These are phyloP conservation scores for Corythucha ciliata DNA, from an alignment of 2,888 invertebrate genomes.

Conservation along the genomic window DNA sequence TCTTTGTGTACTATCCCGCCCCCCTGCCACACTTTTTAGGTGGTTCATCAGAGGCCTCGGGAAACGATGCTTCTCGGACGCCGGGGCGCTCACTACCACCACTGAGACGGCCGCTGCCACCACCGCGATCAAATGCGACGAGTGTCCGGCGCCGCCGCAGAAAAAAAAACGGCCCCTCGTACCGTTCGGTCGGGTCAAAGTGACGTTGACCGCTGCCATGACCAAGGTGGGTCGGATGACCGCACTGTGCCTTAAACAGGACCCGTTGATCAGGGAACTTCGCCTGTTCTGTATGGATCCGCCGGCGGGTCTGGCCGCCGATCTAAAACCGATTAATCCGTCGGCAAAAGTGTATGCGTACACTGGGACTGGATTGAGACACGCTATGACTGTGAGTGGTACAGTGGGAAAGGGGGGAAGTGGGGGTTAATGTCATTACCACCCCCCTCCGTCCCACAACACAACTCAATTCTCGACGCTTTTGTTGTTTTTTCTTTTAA, in stretches of 20 bases:
- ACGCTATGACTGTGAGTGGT: slow-evolving; percentile 25
- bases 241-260: slow-evolving; percentile 20
- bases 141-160: too few relatives aligned
- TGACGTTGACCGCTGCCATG: slow-evolving; percentile 13
- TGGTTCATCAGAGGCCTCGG: too few relatives aligned
- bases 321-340: slow-evolving; percentile 23
- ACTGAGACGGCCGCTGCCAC: too few relatives aligned
- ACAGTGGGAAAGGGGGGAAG: neutral
- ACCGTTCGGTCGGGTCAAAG: slow-evolving; percentile 3
- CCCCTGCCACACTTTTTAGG: too few relatives aligned
- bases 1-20: too few relatives aligned
- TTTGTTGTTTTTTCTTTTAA: neutral
- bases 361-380: slow-evolving; percentile 14
- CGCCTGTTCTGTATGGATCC: slow-evolving; percentile 16
- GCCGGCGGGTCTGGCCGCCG: slow-evolving; percentile 14
- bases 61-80: too few relatives aligned
- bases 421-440: neutral
- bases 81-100: too few relatives aligned
- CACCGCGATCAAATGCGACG: too few relatives aligned
- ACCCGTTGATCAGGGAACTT: slow-evolving; percentile 24
- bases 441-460: too few relatives aligned
- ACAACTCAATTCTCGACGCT: neutral
- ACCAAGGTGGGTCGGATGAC: slow-evolving; percentile 15
- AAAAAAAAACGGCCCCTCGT: too few relatives aligned
- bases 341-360: slow-evolving; percentile 18